A percentile compares a stretch with the other conserved stretches of the same genome.
These are phyloP conservation scores for Catonia carolina DNA, from an alignment of 2,888 invertebrate species.

Conservation along the genomic window DNA sequence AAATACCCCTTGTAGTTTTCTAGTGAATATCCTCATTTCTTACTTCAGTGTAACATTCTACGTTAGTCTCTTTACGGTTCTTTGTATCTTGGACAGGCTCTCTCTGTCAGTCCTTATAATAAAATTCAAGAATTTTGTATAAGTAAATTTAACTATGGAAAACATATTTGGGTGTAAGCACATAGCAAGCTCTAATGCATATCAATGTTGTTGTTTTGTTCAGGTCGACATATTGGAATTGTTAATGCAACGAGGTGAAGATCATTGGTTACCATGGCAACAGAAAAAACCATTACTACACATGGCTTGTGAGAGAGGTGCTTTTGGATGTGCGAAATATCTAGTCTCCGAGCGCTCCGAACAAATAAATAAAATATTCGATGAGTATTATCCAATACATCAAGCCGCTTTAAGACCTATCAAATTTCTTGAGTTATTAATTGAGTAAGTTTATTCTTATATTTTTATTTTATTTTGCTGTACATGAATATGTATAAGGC, in stretches of 20 bases:
- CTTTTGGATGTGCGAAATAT: slow-evolving; percentile 64
- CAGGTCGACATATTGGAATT: slow-evolving; percentile 54
- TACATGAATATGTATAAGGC: no score
- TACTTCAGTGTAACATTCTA: no score
- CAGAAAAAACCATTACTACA: slow-evolving; percentile 51
- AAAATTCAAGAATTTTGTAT: no score
- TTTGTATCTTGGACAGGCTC: no score
- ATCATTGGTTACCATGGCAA: slow-evolving; percentile 42
- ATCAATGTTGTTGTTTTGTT: slow-evolving; percentile 31
- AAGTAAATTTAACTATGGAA: no score
- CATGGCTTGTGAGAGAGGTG: slow-evolving; percentile 62
- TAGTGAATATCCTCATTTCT: no score
- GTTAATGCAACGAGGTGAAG: slow-evolving; percentile 59
- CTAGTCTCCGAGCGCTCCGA: slow-evolving; percentile 57
- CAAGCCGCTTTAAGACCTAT: slow-evolving; percentile 66
- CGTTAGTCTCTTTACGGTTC: no score
- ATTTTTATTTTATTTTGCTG: neutral
- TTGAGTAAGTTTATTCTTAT: slow-evolving; percentile 38
- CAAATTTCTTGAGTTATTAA: slow-evolving; percentile 58
- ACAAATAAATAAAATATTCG: slow-evolving; percentile 63
- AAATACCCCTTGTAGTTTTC: no score
- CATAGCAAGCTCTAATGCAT: no score
- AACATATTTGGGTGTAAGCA: no score
- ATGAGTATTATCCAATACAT: slow-evolving; percentile 72
- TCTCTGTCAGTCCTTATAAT: no score